Evolutionary conservation across 2,797 vertebrate genomes (phyloP), one percentile per base, ranked within the genome.

Genomic region (Alfaro cultratus): DNA sequence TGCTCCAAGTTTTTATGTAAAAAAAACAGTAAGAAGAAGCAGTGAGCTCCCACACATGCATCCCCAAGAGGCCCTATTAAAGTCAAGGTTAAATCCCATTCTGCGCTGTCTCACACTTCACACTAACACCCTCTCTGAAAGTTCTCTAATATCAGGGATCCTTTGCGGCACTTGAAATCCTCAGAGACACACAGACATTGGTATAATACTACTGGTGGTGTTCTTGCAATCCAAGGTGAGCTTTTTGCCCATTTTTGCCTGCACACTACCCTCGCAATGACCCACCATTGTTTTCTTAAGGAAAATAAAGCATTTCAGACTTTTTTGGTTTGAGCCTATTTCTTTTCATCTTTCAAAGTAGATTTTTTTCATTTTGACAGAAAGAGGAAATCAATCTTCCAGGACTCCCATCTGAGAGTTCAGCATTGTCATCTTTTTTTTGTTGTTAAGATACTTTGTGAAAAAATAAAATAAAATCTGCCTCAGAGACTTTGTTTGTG

Each of bases 1-100:
- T 45, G 73, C 49, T 80, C 43, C 75, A 74, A 47, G 73, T 83
- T 82, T 77, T 83, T 74, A 67, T 39, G 21, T 41, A 57, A 53
- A 73, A 76, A 15, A 9, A 85, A 80, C 75, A 77, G 46, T 76
- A 75, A 75, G 79, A 87, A 81, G n/a, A 46, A 87, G 83, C 75
- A 76, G 49, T 51, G 74, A 82, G 79, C 82, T 82, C 78, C 76
- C 85, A 82, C 67, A 55, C 78, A 77, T 73, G 55, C 84, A 79
- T 82, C 87, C 93, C 92, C 91, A 85, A 57, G 93, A 92, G 94
- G 83, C 88, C 92, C 93, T 93, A 94, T 95, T 95, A 94, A 91
- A 93, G 87, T 78, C 79, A 81, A 90, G 91, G 91, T 92, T 92
- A 88, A 91, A 87, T 81, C 87, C 85, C 87, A 75, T 57, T 88